Evolutionary conservation across 2,888 invertebrate species (phyloP), one percentile per base, ranked within the genome.

Genomic region (Aphelenchoides bicaudatus): DNA sequence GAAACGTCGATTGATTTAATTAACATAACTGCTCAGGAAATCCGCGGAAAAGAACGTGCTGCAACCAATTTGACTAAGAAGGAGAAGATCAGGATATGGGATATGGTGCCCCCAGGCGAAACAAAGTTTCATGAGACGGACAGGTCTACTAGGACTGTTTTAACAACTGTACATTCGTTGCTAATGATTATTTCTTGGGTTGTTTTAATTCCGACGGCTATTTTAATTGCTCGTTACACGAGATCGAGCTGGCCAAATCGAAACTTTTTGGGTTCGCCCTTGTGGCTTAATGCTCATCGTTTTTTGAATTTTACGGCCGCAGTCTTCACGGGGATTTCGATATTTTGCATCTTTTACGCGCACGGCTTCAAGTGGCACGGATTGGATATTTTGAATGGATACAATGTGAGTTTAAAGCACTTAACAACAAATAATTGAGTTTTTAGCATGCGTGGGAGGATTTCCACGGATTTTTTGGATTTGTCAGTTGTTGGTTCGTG

Each of bases 241-340:
- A 37, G 57, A 19, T 59, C 56, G 23, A 66, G 64, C 49, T 62
- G 63, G 61, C 67, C 68, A 0, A 57, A 63, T 31, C 63, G 58
- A 2, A 39, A 48, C 8, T 43, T 67, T 3, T 39, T 61, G 30
- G 66, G 66, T 5, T 50, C 64, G 8, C 62, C 64, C 31, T 58
- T 68, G 59, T 68, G 68, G 68, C 63, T 68, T 50, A 51, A 68
- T 67, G 46, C 61, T 4, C 68, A 68, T 39, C 58, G 68, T n/a
- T 50, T 60, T 8, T 49, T 67, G 43, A 66, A 68, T 50, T 56
- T 63, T 53, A 58, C 67, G 27, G 68, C 60, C 1, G 55, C 63
- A n/a, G 65, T 49, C 1, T 52, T 56, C 8, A 65, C 60, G 23
- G 63, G 63, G 29, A 51, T 57, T 19, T 65, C 63, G 2, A 64